Base-by-base conservation (phyloP, 2,888 invertebrate species). In the Microplitis manilae region DNA sequence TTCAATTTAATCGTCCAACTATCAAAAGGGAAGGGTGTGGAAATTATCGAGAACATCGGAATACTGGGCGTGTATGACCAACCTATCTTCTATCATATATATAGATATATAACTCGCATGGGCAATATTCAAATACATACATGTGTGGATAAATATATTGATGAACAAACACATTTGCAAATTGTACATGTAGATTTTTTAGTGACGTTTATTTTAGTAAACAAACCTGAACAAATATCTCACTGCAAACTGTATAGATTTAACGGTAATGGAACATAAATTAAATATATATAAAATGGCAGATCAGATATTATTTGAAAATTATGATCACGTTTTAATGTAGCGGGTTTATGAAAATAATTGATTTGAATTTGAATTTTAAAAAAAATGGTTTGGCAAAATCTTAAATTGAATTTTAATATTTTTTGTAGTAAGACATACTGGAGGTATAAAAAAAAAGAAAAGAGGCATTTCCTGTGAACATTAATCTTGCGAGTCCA, bases 121-220 rank as follows among this genome's bases (percentile, higher is more conserved):
- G 50, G 9, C 50, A 50, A 13, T 50, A 50, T 50, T 50, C 50
- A 8, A 50, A 50, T 50, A 50, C 13, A 50, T 30, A 30, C 4
- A 30, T 2, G 30, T 30, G 30, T 30, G 30, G 1, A 30, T 30
- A 30, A 30, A 30, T 30, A 30, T 30, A 50, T 9, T 13, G 50
- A 13, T 50, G 50, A 68, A 68, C 71, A 39, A 38, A 9, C 71
- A 7, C 1, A 39, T 62, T 40, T 38, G 38, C 8, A 39, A 62
- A 62, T 30, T 30, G 30, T 30, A 30, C 30, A 30, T 30, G 30
- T 2, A 30, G 30, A 30, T 30, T 62, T 72, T 72, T 38, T 72
- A 40, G 72, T 62, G 62, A 62, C 62, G 61, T 62, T 72, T 60
- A 40, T 62, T 60, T 5, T 41, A 20, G 62, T 39, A 72, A 72